These are phyloP conservation scores for Nymphalis io DNA, from an alignment of 1,140 invertebrate genomes.

Conservation along the genomic window DNA sequence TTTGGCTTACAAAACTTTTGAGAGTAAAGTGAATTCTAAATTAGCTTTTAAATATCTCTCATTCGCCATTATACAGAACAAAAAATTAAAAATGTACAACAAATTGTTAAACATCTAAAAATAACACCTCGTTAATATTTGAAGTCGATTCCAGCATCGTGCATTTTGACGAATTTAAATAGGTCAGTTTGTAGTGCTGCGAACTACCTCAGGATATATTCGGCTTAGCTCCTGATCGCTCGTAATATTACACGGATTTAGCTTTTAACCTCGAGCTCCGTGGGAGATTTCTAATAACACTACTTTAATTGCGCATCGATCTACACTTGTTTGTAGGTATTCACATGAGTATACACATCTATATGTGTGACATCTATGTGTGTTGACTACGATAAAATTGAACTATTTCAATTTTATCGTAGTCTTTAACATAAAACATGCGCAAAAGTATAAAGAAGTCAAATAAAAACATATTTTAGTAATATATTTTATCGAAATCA, in stretches of 20 bases:
- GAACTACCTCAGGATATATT: slow-evolving; percentile 16
- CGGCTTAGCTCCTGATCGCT: slow-evolving; percentile 20
- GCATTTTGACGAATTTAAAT: slow-evolving; percentile 13
- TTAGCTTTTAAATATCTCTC: too few relatives aligned
- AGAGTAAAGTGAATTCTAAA: too few relatives aligned
- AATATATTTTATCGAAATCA: too few relatives aligned
- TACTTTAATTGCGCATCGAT: slow-evolving; percentile 37
- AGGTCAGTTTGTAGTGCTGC: slow-evolving; percentile 6
- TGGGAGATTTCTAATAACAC: slow-evolving; percentile 41
- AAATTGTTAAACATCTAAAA: too few relatives aligned
- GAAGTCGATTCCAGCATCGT: too few relatives aligned
- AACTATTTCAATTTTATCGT: not conserved
- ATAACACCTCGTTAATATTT: too few relatives aligned
- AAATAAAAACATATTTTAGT: not conserved
- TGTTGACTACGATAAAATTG: too few relatives aligned
- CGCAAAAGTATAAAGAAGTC: too few relatives aligned
- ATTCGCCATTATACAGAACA: too few relatives aligned
- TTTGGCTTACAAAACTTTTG: too few relatives aligned
- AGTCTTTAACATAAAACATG: not conserved
- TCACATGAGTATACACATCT: not conserved
- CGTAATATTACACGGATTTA: slow-evolving; percentile 38
- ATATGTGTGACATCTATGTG: too few relatives aligned
- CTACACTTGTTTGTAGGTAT: not conserved
- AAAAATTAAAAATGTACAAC: too few relatives aligned
- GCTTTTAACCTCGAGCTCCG: slow-evolving; percentile 34